Conservation (phyloP, 1,140 invertebrate species). For the Pectinophora gossypiella region DNA sequence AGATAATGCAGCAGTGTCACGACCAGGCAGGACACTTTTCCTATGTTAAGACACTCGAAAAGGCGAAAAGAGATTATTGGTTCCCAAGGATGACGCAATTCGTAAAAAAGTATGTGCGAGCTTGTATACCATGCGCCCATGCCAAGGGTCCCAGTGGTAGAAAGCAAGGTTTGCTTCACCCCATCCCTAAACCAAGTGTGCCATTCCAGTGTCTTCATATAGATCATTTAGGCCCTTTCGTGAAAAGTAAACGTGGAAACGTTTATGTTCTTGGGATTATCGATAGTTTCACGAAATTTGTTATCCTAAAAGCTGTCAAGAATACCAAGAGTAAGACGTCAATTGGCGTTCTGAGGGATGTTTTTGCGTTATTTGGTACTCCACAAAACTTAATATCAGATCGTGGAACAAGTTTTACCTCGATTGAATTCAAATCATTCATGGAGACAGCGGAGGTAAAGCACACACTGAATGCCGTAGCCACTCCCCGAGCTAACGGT, state of each 20-base stretch:
- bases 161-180: slow-evolving; percentile 15
- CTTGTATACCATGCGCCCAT: slow-evolving; percentile 12
- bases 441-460: not conserved
- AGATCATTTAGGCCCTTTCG: slow-evolving; percentile 23
- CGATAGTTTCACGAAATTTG: slow-evolving; percentile 33
- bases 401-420: slow-evolving; percentile 6
- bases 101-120: not conserved
- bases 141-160: slow-evolving; percentile 10
- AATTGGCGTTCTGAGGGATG: not conserved
- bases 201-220: slow-evolving; percentile 18
- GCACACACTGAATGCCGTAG: slow-evolving; percentile 4
- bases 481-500: too few relatives aligned
- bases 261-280: slow-evolving; percentile 32
- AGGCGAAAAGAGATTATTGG: slow-evolving; percentile 24
- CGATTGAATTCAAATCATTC: slow-evolving; percentile 3
- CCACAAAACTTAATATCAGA: slow-evolving; percentile 4
- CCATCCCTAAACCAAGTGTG: slow-evolving; percentile 14
- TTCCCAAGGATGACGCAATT: slow-evolving; percentile 15
- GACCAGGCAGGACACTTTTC: slow-evolving; percentile 26
- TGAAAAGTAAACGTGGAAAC: slow-evolving; percentile 14
- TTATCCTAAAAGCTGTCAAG: slow-evolving; percentile 1
- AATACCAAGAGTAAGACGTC: slow-evolving; percentile 8
- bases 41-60: slow-evolving; percentile 21
- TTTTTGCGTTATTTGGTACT: slow-evolving; percentile 6
- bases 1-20: slow-evolving; percentile 12